Evolutionary conservation across 92 coral and sea anemone species (phyloP).

Genomic region (Palythoa grandiflora): DNA sequence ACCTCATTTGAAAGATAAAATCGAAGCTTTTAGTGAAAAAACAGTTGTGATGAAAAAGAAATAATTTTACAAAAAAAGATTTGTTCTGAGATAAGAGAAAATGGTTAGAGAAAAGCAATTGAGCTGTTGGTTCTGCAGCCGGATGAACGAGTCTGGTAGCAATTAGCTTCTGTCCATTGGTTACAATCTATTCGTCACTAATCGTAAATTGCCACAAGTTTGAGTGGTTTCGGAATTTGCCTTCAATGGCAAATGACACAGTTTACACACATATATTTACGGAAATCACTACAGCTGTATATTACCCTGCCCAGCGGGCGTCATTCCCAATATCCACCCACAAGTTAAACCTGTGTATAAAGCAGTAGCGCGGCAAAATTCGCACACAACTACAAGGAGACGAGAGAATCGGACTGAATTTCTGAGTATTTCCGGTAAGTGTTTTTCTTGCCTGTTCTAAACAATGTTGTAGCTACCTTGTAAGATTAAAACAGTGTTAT

Average conservation of each 20-base stretch:
- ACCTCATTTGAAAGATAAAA: constrained; percentile 15
- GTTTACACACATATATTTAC: constrained; percentile 68
- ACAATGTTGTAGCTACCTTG: too few species aligned
- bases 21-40: background rate
- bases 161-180: constrained; percentile 40
- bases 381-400: constrained; percentile 15
- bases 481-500: too few species aligned
- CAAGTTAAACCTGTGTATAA: constrained; percentile 23
- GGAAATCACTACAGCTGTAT: constrained; percentile 59
- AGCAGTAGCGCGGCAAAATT: constrained; percentile 5
- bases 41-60: background rate
- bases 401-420: background rate
- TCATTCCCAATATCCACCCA: constrained; percentile 33
- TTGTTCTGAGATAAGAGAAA: constrained; percentile 26
- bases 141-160: constrained; percentile 44
- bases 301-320: constrained; percentile 34
- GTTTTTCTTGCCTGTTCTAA: background rate
- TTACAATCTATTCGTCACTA: constrained; percentile 59
- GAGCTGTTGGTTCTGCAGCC: constrained; percentile 61
- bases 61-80: background rate
- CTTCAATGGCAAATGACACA: constrained; percentile 77
- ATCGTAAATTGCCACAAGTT: constrained; percentile 64
- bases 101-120: constrained; percentile 45
- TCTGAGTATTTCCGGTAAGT: constrained; percentile 25
- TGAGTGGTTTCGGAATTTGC: constrained; percentile 78